Evolutionary conservation across 2,888 invertebrate species (phyloP).

Genomic region (Lapara coniferarum): DNA sequence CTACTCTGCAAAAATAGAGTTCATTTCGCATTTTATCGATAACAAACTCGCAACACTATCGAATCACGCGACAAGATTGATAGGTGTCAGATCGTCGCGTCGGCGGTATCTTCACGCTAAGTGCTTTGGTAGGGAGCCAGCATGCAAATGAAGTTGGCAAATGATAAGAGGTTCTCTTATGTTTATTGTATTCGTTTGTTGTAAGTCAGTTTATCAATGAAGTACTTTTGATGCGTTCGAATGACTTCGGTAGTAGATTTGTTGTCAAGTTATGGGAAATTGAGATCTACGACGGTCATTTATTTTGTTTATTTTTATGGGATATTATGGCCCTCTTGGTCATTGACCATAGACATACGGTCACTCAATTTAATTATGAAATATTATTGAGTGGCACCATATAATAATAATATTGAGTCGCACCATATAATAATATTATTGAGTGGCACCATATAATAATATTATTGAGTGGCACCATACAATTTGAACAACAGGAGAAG

Average conservation of each 20-base stretch:
- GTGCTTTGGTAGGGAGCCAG: slow-evolving; percentile 60
- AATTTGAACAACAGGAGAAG: too few relatives aligned
- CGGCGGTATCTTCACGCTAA: slow-evolving; percentile 62
- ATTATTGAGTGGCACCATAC: too few relatives aligned
- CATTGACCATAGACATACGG: too few relatives aligned
- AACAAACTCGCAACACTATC: slow-evolving; percentile 46
- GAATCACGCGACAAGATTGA: slow-evolving; percentile 61
- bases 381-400: too few relatives aligned
- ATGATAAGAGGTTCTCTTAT: slow-evolving; percentile 15
- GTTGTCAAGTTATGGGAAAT: slow-evolving; percentile 2
- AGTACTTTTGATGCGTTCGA: slow-evolving; percentile 4
- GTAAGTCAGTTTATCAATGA: slow-evolving; percentile 15
- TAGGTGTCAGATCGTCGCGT: slow-evolving; percentile 63
- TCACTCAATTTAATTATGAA: too few relatives aligned
- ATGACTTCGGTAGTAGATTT: neutral
- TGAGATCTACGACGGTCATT: neutral
- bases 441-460: too few relatives aligned
- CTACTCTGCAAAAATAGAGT: slow-evolving; percentile 4
- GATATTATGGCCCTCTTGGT: too few relatives aligned
- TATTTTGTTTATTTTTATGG: too few relatives aligned
- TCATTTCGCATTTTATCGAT: slow-evolving; percentile 18
- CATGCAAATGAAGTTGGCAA: slow-evolving; percentile 56
- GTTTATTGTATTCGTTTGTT: slow-evolving; percentile 9
- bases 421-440: too few relatives aligned
- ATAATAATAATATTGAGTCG: too few relatives aligned